Base-by-base conservation (phyloP, 2,888 invertebrate species). In the Aphelenchoides bicaudatus region DNA sequence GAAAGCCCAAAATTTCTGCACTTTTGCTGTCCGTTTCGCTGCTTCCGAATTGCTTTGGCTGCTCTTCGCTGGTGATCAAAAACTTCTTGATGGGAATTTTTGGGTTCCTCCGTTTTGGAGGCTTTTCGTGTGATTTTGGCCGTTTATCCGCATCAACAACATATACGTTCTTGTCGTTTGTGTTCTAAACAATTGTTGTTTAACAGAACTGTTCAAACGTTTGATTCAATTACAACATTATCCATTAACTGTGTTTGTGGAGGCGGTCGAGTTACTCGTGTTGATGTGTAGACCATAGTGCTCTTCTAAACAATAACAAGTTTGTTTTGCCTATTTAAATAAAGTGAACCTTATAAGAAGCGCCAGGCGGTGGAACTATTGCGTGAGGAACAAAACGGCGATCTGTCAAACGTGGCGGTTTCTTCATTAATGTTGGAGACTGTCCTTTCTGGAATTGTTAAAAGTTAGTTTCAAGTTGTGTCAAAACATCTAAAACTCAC, bases 101-200 rank as follows among this genome's bases (percentile, higher is more conserved):
- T 25, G 43, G 25, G 23, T 25, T 43, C 6, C 43, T 6, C 43
- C 43, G 10, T n/a, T 25, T 10, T 19, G 10, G 10, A 10, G 34
- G n/a, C 34, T n/a, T 10, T n/a, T n/a, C 10, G 10, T n/a, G 34
- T 34, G 10, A 10, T 10, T n/a, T n/a, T n/a, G 34, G 34, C n/a
- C 34, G 34, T 43, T 43, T 43, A 6, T 10, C 43, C 23, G 16
- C 43, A n/a, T 43, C 43, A 6, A 43, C 43, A 6, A 43, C 43
- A n/a, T 43, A 43, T 8, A n/a, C n/a, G 16, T 43, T 43, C n/a
- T n/a, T 6, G 10, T 43, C 43, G 8, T n/a, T 43, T n/a, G 43
- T 8, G 16, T 10, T n/a, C 43, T 43, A n/a, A 6, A 43, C 13
- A n/a, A 34, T 34, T 34, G 34, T 34, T 34, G 34, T 34, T 34